These are phyloP conservation scores for Micromys minutus DNA, from an alignment of 2,113 vertebrate species.

Conservation along the genomic window DNA sequence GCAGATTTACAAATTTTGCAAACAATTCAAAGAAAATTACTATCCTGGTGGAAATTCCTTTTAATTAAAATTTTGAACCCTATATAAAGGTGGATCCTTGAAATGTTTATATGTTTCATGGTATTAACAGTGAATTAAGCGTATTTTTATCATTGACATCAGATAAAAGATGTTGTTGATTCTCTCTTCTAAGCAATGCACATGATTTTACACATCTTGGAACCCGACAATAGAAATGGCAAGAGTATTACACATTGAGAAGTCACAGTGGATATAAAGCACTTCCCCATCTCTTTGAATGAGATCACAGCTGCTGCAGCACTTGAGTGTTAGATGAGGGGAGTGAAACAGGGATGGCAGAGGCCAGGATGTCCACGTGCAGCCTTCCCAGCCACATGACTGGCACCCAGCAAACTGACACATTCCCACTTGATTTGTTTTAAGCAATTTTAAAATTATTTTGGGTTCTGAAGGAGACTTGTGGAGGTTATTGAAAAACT, in stretches of 20 bases:
- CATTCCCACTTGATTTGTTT: conserved; percentile 81
- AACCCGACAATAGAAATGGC: conserved; percentile 18
- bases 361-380: background rate
- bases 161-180: conserved; percentile 16
- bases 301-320: background rate
- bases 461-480: conserved; percentile 75
- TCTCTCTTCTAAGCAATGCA: background rate
- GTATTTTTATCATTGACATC: conserved; percentile 52
- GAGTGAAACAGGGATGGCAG: conserved; percentile 44
- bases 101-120: conserved; percentile 27
- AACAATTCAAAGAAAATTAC: background rate
- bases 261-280: background rate
- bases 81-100: background rate
- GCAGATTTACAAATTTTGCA: background rate
- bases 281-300: conserved; percentile 1
- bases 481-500: conserved; percentile 76
- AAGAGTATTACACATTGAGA: conserved; percentile 53
- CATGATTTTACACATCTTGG: background rate
- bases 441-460: conserved; percentile 79
- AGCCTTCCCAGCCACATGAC: conserved; percentile 78
- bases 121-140: conserved; percentile 32
- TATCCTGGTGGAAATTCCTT: background rate
- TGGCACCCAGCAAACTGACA: conserved; percentile 81
- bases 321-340: conserved; percentile 64
- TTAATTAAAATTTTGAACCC: conserved; percentile 1